A percentile compares a stretch with the other conserved stretches of the same genome.
phyloP scores from a whole-genome alignment of 2,113 vertebrate genomes.

The Scomber colias region DNA sequence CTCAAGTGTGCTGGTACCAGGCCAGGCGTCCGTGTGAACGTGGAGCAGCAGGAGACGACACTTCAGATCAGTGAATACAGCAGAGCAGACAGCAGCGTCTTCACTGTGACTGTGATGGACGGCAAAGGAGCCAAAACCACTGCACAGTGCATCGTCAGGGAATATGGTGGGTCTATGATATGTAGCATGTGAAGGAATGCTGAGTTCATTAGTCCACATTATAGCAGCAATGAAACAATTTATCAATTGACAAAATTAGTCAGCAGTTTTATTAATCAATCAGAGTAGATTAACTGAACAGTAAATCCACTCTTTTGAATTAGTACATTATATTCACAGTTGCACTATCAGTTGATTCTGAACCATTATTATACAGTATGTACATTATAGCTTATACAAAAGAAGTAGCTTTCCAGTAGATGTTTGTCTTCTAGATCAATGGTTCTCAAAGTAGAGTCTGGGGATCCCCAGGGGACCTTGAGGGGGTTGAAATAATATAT shows the following conservation, averaged over 20 bases:
- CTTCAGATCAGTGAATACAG: slow-evolving; percentile 71
- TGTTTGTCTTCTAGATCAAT: too few relatives aligned
- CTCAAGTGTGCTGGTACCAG: slow-evolving; percentile 42
- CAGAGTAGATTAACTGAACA: too few relatives aligned
- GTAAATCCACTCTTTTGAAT: too few relatives aligned
- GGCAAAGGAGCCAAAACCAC: slow-evolving; percentile 55
- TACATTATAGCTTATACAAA: background rate
- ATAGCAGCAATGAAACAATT: too few relatives aligned
- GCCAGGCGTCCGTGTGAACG: slow-evolving; percentile 19
- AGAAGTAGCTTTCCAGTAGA: background rate
- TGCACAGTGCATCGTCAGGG: slow-evolving; percentile 71
- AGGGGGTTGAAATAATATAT: too few relatives aligned
- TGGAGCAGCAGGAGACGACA: slow-evolving; percentile 57
- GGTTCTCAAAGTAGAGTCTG: too few relatives aligned
- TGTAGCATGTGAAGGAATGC: background rate
- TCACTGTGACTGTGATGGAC: slow-evolving; percentile 73
- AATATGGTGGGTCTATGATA: slow-evolving; percentile 74
- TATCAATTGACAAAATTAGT: too few relatives aligned
- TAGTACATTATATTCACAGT: too few relatives aligned
- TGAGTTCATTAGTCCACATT: background rate
- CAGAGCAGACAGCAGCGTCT: slow-evolving; percentile 72
- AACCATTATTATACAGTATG: background rate
- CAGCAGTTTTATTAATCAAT: too few relatives aligned
- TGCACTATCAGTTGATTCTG: background rate
- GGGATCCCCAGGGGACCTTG: too few relatives aligned